These are phyloP conservation scores for Tonatia bakeri DNA, from an alignment of 2,113 vertebrate species.

Conservation along the genomic window DNA sequence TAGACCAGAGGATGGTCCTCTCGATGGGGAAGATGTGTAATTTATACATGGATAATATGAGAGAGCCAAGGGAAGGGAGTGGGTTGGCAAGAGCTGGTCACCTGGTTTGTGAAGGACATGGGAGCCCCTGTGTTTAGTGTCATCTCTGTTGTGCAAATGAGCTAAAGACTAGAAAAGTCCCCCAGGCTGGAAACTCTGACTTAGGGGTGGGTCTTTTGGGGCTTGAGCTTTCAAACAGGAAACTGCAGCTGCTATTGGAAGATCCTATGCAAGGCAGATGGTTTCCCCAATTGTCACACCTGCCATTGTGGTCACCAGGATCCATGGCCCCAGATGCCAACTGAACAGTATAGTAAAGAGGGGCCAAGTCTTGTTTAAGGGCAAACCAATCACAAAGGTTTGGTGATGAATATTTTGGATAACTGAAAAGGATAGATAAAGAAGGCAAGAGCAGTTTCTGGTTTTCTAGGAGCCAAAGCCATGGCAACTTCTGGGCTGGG, in stretches of 20 bases:
- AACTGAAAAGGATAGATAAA: background rate
- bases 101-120: background rate
- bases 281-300: background rate
- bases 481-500: background rate
- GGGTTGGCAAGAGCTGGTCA: background rate
- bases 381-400: background rate
- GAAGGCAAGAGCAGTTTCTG: background rate
- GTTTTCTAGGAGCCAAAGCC: background rate
- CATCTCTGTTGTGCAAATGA: background rate
- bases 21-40: background rate
- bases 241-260: slow-evolving; percentile 1
- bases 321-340: background rate
- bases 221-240: slow-evolving; percentile 41
- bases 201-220: background rate
- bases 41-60: background rate
- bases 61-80: background rate
- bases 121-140: background rate
- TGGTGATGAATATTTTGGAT: background rate
- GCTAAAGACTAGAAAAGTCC: background rate
- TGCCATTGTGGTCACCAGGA: background rate
- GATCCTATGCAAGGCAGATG: background rate
- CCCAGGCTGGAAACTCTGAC: slow-evolving; percentile 13
- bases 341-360: background rate
- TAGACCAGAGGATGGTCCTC: background rate
- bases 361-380: background rate